Conservation (phyloP, 2,113 vertebrate species). For the Scortum barcoo region DNA sequence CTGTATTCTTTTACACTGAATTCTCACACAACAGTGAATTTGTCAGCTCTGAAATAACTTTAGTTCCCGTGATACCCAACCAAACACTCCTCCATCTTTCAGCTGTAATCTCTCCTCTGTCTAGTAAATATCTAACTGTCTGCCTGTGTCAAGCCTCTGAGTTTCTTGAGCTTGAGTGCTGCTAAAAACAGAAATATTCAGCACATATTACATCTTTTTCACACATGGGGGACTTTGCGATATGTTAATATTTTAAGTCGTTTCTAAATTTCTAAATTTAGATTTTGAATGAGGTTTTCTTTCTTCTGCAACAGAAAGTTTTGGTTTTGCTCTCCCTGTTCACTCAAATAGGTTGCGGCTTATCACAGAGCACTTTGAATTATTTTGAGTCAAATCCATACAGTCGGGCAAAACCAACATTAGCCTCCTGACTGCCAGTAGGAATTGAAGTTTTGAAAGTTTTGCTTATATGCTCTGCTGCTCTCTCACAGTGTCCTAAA, state of each 20-base stretch:
- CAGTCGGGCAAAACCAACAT: constrained; percentile 7
- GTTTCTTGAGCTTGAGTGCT: not conserved
- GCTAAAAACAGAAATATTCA: not conserved
- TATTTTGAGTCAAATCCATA: not conserved
- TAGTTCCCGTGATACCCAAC: not conserved
- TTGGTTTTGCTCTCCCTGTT: not conserved
- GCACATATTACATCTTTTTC: not conserved
- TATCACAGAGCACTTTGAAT: not conserved
- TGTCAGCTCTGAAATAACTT: not conserved
- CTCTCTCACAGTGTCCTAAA: constrained; percentile 40
- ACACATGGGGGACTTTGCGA: not conserved
- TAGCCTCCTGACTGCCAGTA: constrained; percentile 5
- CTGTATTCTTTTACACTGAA: not conserved
- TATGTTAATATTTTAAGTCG: not conserved
- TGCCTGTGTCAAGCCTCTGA: not conserved
- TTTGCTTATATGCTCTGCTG: constrained; percentile 35
- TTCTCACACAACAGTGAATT: not conserved
- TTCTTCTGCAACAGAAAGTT: not conserved
- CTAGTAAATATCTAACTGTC: not conserved
- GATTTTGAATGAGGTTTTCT: not conserved
- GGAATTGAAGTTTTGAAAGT: constrained; percentile 40
- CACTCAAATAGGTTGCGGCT: not conserved
- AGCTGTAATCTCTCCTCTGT: not conserved
- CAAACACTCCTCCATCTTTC: not conserved
- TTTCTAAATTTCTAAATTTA: not conserved